Conservation (phyloP, 2,797 vertebrate genomes). For the Taenioides sp. region DNA sequence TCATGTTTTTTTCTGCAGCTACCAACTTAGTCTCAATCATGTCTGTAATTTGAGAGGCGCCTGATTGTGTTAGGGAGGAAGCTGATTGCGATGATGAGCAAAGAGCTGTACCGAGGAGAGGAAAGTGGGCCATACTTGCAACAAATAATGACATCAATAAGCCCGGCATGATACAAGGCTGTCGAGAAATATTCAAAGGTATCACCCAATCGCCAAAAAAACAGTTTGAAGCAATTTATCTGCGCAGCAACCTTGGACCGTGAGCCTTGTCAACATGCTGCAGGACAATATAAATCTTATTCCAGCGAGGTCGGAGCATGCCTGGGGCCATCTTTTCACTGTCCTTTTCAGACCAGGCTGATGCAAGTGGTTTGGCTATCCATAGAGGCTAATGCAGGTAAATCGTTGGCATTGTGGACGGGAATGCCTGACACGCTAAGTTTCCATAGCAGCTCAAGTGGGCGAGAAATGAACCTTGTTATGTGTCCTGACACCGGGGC, state of each 20-base stretch:
- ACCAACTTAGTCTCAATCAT: constrained; percentile 54
- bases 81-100: constrained; percentile 66
- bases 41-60: constrained; percentile 60
- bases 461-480: constrained; percentile 80
- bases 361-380: constrained; percentile 41
- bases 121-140: constrained; percentile 55
- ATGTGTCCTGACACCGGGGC: constrained; percentile 78
- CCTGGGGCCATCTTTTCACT: constrained; percentile 24
- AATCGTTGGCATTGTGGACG: constrained; percentile 53
- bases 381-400: constrained; percentile 67
- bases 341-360: constrained; percentile 36
- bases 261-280: neutral
- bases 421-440: constrained; percentile 68
- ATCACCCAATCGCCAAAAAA: constrained; percentile 23
- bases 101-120: constrained; percentile 48
- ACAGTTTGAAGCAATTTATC: constrained; percentile 21
- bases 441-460: constrained; percentile 65
- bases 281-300: constrained; percentile 40
- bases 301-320: constrained; percentile 26
- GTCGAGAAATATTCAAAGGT: constrained; percentile 35
- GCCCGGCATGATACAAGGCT: constrained; percentile 28
- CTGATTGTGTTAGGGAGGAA: constrained; percentile 63
- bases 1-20: constrained; percentile 32
- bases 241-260: constrained; percentile 25
- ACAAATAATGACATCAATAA: constrained; percentile 51